Base-by-base conservation (phyloP, 2,113 vertebrate species). In the Laterallus jamaicensis region DNA sequence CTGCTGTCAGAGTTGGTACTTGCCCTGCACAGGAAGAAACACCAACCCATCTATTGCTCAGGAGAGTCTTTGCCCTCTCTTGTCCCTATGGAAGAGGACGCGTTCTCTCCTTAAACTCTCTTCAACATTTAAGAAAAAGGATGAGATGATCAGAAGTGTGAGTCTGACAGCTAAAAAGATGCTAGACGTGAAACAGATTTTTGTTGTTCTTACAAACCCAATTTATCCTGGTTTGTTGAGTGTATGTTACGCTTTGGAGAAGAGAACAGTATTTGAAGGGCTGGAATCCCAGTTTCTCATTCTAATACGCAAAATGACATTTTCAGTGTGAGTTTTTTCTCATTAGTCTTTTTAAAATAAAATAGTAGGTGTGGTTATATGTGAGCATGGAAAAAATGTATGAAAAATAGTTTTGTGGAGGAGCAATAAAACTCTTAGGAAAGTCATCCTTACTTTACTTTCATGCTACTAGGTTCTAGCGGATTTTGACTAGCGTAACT, bases 131-230 rank as follows among this genome's bases (percentile, higher is more conserved):
- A 49, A 86, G 69, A 62, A 77, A 47, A 95, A 69, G 66, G 58
- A 50, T 16, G 26, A 62, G 71, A 74, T 84, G 60, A 93, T 93
- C 69, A 79, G 32, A 93, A 83, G 44, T 60, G 42, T 3, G 44
- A 82, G 82, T 92, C 74, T 97, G 85, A 67, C 82, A 90, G 47
- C 63, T 91, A n/a, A 82, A 50, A 87, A 66, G 67, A 90, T 80
- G 93, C 68, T 93, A 90, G 90, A 95, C 82, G 11, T 49, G 64
- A 78, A 86, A 55, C 79, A 90, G 79, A 92, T 90, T 92, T 69
- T 78, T 88, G 40, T 87, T 90, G 31, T 82, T 87, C 37, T 90
- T 95, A 54, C 19, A 77, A 49, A 74, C 26, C 6, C 5, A 0
- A 19, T 91, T 81, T 88, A 44, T 80, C 88, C 47, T 67, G 42